Percentiles rank a stretch among this genome's conserved stretches.
phyloP scores from a whole-genome alignment of 2,888 invertebrate species.

The Pollenia amentaria region DNA sequence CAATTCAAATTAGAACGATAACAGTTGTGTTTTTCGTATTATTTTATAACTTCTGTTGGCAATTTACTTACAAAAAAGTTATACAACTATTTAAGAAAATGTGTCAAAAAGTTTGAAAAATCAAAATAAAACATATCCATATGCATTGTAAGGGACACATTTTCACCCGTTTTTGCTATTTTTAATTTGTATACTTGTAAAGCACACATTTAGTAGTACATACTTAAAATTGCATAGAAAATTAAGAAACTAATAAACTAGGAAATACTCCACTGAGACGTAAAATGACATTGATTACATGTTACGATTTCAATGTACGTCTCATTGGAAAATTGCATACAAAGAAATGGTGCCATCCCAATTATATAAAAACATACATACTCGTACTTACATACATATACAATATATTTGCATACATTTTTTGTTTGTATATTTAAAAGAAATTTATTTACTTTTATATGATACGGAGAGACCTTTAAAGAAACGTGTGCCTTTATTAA shows the following conservation, averaged over 20 bases:
- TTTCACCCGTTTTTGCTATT: not conserved
- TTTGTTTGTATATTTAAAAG: not conserved
- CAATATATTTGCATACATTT: slow-evolving; percentile 7
- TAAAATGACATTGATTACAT: not conserved
- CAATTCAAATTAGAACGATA: too few species aligned
- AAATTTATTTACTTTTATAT: not conserved
- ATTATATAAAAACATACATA: slow-evolving; percentile 23
- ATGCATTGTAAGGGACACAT: too few species aligned
- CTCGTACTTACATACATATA: slow-evolving; percentile 15
- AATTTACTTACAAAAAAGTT: too few species aligned
- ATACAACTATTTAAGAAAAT: too few species aligned
- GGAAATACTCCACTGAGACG: not conserved
- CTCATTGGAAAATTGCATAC: slow-evolving; percentile 10
- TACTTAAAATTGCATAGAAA: slow-evolving; percentile 45
- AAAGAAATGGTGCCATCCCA: slow-evolving; percentile 63
- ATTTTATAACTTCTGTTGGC: too few species aligned
- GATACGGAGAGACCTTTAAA: slow-evolving; percentile 58
- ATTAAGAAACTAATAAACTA: slow-evolving; percentile 6
- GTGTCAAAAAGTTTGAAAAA: too few species aligned
- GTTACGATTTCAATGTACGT: not conserved
- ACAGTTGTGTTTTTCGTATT: too few species aligned
- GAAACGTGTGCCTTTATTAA: slow-evolving; percentile 53
- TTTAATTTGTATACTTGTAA: slow-evolving; percentile 12
- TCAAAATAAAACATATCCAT: too few species aligned
- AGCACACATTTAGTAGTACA: slow-evolving; percentile 47